phyloP scores from a whole-genome alignment of 2,113 vertebrate species.

The Phylloscopus whistleri region DNA sequence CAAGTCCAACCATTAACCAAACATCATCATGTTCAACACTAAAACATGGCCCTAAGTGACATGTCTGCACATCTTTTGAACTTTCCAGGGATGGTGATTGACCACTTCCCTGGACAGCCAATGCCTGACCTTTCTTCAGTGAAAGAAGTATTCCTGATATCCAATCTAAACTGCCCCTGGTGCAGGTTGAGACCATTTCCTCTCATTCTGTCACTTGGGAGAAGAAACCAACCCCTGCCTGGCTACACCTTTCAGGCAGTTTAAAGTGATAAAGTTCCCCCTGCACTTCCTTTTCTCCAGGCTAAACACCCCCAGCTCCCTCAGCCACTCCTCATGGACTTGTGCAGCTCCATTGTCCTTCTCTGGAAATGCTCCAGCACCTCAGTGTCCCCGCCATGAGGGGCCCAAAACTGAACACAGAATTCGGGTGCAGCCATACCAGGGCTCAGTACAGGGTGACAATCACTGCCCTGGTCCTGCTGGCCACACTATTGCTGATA shows the following conservation, averaged over 20 bases:
- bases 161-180: background rate
- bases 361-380: background rate
- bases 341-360: accelerated
- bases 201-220: background rate
- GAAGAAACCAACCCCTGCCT: background rate
- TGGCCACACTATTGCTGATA: background rate
- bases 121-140: background rate
- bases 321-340: background rate
- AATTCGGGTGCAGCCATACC: accelerated
- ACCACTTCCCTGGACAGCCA: background rate
- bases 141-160: background rate
- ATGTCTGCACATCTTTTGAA: accelerated
- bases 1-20: background rate
- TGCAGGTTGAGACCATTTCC: background rate
- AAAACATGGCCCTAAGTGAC: background rate
- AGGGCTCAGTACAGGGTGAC: too few relatives aligned
- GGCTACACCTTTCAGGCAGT: background rate
- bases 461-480: background rate
- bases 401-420: background rate
- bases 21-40: background rate
- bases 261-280: too few relatives aligned
- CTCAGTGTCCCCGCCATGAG: background rate
- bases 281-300: background rate
- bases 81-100: background rate
- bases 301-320: background rate